Base-by-base conservation (phyloP, 2,113 vertebrate species). In the Pygoscelis antarcticus region DNA sequence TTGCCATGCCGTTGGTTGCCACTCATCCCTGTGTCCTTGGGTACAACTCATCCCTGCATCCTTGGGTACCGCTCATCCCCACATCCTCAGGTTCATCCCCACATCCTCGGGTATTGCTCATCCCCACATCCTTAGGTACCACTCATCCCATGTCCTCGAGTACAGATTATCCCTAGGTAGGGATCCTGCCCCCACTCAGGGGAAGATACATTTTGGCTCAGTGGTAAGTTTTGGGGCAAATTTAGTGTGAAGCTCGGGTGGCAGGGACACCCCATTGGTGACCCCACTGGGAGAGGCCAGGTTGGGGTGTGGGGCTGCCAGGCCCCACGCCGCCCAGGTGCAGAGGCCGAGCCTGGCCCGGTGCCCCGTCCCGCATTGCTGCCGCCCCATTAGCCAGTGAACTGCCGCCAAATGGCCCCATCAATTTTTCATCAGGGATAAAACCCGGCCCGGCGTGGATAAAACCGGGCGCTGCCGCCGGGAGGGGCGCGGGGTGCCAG, bases 361-460 rank as follows among this genome's bases (percentile, higher is more conserved):
- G 3, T 4, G 15, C 91, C 90, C 25, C 36, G 1, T 47, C 36
- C 87, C 85, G 36, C 88, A 13, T 80, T 57, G 13, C 83, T 60
- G 44, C 81, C 44, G 38, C 85, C 93, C 77, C 90, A 96, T 93
- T 83, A 94, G 71, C 68, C 83, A 17, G 27, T 44, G 98, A 83
- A 88, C 87, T 66, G 70, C 72, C 13, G 96, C 97, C 96, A 97
- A 98, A 96, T 46, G 94, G 83, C 55, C 79, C 62, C 98, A 98
- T 98, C 92, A 95, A 98, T 98, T 98, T 98, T 98, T 98, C 88
- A 98, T 96, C 85, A 83, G 96, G 92, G 64, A 83, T 54, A 42
- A 57, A 40, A 44, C 64, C 17, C 32, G 1, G 4, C 20, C 46
- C 25, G 34, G 65, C 8, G 27, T 23, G 15, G 87, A 91, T 95